Evolutionary conservation across 2,113 vertebrate species (phyloP), one percentile per base, ranked within the genome.

Genomic region (Oryzias curvinotus): DNA sequence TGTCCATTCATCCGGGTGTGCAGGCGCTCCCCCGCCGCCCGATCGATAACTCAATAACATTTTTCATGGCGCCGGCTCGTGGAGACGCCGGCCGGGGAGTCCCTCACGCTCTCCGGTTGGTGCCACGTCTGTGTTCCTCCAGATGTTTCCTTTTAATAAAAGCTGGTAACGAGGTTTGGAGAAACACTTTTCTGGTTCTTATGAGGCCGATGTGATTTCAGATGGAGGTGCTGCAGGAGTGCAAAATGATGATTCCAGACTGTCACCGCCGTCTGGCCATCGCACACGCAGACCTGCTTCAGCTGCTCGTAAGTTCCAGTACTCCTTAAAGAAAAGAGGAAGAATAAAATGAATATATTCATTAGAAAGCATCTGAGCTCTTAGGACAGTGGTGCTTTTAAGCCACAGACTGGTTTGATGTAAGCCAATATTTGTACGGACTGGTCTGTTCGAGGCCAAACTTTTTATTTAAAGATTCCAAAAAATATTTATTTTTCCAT

Each of bases 201-300:
- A 45, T 45, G 16, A 45, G 14, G 44, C 14, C 19, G 47, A n/a
- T 82, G 61, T 82, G 80, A 3, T 81, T 91, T 76, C 79, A 99
- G 97, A 79, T 92, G 0, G 96, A 98, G 87, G 93, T 98, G 18
- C 75, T 98, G 66, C 95, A 98, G 77, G 97, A 98, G 83, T 93
- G 94, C 63, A 91, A 82, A 66, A 99, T 99, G 96, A 98, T 99
- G 96, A 93, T 98, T 81, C 96, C 95, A 12, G 96, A 99, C 80
- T 98, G 94, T 80, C 95, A 93, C 52, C 95, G 95, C 48, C 94
- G 96, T 60, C 89, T 98, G 90, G 88, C 92, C 80, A 74, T 84
- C 0, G 96, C 97, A 5, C 92, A 94, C 16, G 80, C 84, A 7
- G 95, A 96, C 63, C 96, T 98, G 73, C 65, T 79, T 13, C 95